Evolutionary conservation across 2,113 vertebrate species (phyloP).

Genomic region (Anser brachyrhynchus): DNA sequence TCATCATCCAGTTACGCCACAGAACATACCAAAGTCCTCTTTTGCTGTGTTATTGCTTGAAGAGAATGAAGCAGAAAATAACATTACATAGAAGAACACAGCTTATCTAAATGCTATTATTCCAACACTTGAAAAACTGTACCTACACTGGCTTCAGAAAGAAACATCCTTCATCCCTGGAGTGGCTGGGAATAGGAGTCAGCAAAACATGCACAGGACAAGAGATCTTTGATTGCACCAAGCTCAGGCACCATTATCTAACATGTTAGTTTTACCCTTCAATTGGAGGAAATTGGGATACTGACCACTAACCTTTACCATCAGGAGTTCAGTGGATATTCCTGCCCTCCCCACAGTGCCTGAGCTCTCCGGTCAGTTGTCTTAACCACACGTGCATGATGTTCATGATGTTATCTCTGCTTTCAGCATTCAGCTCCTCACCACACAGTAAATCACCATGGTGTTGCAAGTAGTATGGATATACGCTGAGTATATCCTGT

Average conservation of each 20-base stretch:
- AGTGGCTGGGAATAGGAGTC: background rate
- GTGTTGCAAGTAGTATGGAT: background rate
- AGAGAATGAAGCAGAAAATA: conserved; percentile 63
- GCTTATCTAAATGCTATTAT: conserved; percentile 13
- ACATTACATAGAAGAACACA: conserved; percentile 11
- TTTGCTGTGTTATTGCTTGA: conserved; percentile 42
- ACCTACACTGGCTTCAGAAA: background rate
- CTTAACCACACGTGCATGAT: background rate
- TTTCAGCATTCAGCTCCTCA: conserved; percentile 19
- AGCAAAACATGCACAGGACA: background rate
- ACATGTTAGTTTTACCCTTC: background rate
- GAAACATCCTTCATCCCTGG: background rate
- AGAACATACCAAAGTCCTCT: background rate
- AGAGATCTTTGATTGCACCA: background rate
- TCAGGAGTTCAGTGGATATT: conserved; percentile 19
- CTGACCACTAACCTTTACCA: background rate
- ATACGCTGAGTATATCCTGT: background rate
- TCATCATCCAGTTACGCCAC: conserved; percentile 31
- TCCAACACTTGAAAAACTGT: background rate
- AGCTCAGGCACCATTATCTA: background rate
- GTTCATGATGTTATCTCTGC: background rate
- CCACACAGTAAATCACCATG: background rate
- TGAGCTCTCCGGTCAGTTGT: conserved; percentile 35
- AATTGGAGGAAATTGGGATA: background rate
- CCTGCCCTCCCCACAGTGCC: background rate